Percentiles rank a stretch among this genome's conserved stretches.
phyloP scores from a whole-genome alignment of 2,888 invertebrate species.

The Lycaena phlaeas region DNA sequence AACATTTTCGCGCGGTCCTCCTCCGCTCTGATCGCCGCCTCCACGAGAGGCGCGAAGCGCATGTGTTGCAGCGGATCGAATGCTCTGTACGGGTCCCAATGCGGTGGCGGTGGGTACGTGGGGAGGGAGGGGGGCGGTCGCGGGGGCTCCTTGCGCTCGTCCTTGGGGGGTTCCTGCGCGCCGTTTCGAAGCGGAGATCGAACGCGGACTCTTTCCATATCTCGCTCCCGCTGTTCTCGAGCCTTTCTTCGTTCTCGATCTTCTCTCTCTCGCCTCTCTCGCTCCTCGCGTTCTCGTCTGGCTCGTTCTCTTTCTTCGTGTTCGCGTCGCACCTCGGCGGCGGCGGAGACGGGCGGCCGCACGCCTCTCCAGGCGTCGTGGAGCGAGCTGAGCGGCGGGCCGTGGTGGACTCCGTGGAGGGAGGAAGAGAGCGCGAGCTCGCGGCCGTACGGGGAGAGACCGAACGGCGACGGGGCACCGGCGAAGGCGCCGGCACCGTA shows the following conservation, averaged over 20 bases:
- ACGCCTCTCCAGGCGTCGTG: conserved; percentile 62
- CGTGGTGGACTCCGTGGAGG: conserved; percentile 59
- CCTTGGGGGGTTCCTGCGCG: conserved; percentile 52
- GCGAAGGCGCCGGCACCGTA: conserved; percentile 79
- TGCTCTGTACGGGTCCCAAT: conserved; percentile 80
- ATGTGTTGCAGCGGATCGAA: conserved; percentile 80
- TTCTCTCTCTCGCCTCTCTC: conserved; percentile 72
- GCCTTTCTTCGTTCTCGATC: conserved; percentile 73
- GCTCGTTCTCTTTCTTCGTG: conserved; percentile 67
- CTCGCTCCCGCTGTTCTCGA: conserved; percentile 71
- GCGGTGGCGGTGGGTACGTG: conserved; percentile 72
- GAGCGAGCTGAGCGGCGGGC: conserved; percentile 45
- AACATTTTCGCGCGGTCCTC: conserved; percentile 86
- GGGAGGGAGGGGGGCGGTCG: conserved; percentile 58
- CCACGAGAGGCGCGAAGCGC: conserved; percentile 85
- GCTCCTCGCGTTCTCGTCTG: conserved; percentile 75
- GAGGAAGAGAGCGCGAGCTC: conserved; percentile 70
- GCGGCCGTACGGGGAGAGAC: conserved; percentile 79
- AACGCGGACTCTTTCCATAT: conserved; percentile 75
- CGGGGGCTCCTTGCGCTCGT: conserved; percentile 70
- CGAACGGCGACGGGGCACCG: conserved; percentile 77
- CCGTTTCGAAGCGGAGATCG: conserved; percentile 86
- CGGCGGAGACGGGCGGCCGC: conserved; percentile 39
- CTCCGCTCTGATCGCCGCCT: conserved; percentile 83
- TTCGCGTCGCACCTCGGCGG: conserved; percentile 49